A percentile compares a stretch with the other conserved stretches of the same genome.
These are phyloP conservation scores for Melanotaenia pygmaea DNA, from an alignment of 2,797 vertebrate species.

Conservation along the genomic window DNA sequence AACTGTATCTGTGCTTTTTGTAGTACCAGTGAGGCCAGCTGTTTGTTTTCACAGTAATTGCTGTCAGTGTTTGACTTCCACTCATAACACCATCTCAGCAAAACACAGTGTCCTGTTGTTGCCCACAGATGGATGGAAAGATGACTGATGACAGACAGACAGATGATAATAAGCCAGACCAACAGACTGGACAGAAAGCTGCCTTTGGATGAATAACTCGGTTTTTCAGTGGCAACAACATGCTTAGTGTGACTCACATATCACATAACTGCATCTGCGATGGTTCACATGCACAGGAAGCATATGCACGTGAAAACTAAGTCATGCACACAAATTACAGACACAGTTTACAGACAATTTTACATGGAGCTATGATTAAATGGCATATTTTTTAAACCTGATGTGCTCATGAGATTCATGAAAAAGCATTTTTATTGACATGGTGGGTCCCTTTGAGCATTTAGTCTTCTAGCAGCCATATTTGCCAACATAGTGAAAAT, in stretches of 20 bases:
- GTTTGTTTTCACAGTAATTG: constrained; percentile 44
- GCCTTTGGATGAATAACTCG: constrained; percentile 36
- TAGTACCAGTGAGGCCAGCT: not conserved
- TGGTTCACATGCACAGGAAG: not conserved
- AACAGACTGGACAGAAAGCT: constrained; percentile 9
- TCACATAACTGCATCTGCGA: constrained; percentile 15
- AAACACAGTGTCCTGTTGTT: constrained; percentile 33
- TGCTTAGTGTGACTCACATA: constrained; percentile 31
- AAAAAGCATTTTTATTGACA: not conserved
- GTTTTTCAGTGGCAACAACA: constrained; percentile 9
- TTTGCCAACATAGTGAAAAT: too few species aligned
- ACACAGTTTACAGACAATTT: not conserved
- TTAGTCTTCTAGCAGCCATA: too few species aligned
- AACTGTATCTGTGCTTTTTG: constrained; percentile 19
- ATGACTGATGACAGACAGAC: constrained; percentile 17
- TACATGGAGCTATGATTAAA: not conserved
- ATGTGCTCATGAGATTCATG: not conserved
- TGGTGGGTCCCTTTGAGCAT: not conserved
- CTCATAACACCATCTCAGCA: constrained; percentile 52
- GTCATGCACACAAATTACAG: not conserved
- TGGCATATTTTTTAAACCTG: not conserved
- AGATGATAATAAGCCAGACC: constrained; percentile 20
- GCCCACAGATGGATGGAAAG: constrained; percentile 9
- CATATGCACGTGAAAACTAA: constrained; percentile 7
- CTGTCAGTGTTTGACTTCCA: constrained; percentile 54